Evolutionary conservation across 2,888 invertebrate genomes (phyloP).

Genomic region (Cartodere bifasciata): DNA sequence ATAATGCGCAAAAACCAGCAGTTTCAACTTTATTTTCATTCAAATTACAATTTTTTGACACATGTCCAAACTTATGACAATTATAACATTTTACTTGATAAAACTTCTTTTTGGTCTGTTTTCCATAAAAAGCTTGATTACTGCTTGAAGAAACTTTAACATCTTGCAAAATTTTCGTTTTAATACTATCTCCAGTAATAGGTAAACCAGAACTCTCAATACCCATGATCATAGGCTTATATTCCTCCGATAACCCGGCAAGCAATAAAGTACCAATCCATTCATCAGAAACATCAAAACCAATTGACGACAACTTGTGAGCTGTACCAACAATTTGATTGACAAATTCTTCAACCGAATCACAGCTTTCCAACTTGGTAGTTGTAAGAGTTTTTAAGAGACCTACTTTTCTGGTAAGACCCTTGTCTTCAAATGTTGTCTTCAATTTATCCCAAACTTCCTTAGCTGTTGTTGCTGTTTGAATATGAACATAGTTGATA

Average conservation of each 20-base stretch:
- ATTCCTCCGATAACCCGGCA: conserved; percentile 19
- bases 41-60: conserved; percentile 3
- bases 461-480: conserved; percentile 15
- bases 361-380: conserved; percentile 18
- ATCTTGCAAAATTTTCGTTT: conserved; percentile 19
- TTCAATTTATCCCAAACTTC: conserved; percentile 20
- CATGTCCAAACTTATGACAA: conserved; percentile 6
- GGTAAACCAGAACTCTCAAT: conserved; percentile 19
- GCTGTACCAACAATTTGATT: conserved; percentile 21
- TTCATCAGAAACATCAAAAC: conserved; percentile 20
- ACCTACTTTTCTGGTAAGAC: conserved; percentile 19
- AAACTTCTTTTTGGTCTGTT: not conserved
- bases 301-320: conserved; percentile 19
- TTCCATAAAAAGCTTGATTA: not conserved
- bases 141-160: not conserved
- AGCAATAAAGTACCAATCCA: conserved; percentile 22
- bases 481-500: conserved; percentile 17
- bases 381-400: conserved; percentile 20
- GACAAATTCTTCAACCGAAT: conserved; percentile 20
- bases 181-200: conserved; percentile 20
- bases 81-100: conserved; percentile 2
- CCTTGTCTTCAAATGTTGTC: conserved; percentile 18
- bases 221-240: conserved; percentile 18
- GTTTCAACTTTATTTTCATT: not conserved
- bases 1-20: too few species aligned